These are phyloP conservation scores for Megamerina dolium DNA, from an alignment of 2,888 invertebrate genomes.

Conservation along the genomic window DNA sequence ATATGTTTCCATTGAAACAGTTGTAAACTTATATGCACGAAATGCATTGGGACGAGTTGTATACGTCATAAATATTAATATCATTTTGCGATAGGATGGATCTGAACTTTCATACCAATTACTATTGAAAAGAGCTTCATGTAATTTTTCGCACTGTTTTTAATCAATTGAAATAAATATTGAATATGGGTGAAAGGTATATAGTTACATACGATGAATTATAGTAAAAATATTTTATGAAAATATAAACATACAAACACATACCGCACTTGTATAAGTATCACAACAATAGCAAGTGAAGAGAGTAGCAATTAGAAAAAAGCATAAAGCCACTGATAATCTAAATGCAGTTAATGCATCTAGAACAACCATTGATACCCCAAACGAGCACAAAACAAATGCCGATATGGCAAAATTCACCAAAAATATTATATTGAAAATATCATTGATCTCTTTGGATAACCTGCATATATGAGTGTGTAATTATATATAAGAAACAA, in stretches of 20 bases:
- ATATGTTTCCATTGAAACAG: conserved; percentile 37
- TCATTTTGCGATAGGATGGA: conserved; percentile 31
- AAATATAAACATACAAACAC: too few species aligned
- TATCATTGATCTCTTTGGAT: conserved; percentile 27
- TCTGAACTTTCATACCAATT: conserved; percentile 44
- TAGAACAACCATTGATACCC: conserved; percentile 34
- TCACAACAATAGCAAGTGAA: conserved; percentile 36
- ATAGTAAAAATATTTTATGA: too few species aligned
- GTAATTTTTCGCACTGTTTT: conserved; percentile 32
- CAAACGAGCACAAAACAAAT: conserved; percentile 38
- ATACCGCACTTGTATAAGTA: conserved; percentile 31
- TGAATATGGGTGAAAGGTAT: too few species aligned
- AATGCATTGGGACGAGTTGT: conserved; percentile 26
- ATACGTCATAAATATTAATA: conserved; percentile 36
- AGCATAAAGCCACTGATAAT: conserved; percentile 30
- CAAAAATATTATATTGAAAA: conserved; percentile 33
- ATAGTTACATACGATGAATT: too few species aligned
- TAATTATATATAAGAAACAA: too few species aligned
- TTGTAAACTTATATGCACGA: conserved; percentile 31
- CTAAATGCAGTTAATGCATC: conserved; percentile 23
- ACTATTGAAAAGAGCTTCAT: conserved; percentile 35
- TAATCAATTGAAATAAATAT: too few species aligned
- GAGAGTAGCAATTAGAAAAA: conserved; percentile 32
- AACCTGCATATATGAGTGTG: conserved; percentile 16
- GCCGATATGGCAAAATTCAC: conserved; percentile 33